These are phyloP conservation scores for Saxidomus purpurata DNA, from an alignment of 1,140 invertebrate genomes.

Conservation along the genomic window DNA sequence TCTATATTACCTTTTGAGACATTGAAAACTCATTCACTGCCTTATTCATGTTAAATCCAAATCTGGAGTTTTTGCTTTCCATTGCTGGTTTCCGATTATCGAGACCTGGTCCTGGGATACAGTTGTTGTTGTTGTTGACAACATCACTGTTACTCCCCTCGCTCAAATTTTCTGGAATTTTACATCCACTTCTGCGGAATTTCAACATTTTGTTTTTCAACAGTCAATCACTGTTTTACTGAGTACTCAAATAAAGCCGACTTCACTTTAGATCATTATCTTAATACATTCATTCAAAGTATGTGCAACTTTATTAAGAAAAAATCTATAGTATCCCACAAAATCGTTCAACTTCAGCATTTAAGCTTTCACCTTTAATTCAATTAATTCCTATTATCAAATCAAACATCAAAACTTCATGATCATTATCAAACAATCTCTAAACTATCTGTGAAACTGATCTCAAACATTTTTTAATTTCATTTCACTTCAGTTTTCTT, in stretches of 20 bases:
- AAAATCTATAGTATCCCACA: too few species aligned
- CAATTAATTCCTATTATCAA: slow-evolving; percentile 12
- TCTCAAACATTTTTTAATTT: background rate
- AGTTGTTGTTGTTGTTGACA: slow-evolving; percentile 45
- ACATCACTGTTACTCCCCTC: slow-evolving; percentile 12
- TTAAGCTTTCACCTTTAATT: too few species aligned
- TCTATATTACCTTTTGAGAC: slow-evolving; percentile 44
- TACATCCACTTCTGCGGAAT: slow-evolving; percentile 49
- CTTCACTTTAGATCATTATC: too few species aligned
- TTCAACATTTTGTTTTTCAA: slow-evolving; percentile 59
- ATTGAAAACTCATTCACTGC: slow-evolving; percentile 27
- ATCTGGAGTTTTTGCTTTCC: slow-evolving; percentile 43
- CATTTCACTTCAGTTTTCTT: background rate
- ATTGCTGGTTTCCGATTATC: slow-evolving; percentile 34
- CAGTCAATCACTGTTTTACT: too few species aligned
- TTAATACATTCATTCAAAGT: too few species aligned
- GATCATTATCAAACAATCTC: background rate
- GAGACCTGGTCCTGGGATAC: background rate
- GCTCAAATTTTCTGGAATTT: slow-evolving; percentile 23
- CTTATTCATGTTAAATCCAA: slow-evolving; percentile 51
- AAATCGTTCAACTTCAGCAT: too few species aligned
- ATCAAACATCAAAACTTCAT: slow-evolving; percentile 16
- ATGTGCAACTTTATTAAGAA: too few species aligned
- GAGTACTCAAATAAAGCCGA: too few species aligned
- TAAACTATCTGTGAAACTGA: background rate